Base-by-base conservation (phyloP, 2,888 invertebrate genomes). In the Caenorhabditis imperialis region DNA sequence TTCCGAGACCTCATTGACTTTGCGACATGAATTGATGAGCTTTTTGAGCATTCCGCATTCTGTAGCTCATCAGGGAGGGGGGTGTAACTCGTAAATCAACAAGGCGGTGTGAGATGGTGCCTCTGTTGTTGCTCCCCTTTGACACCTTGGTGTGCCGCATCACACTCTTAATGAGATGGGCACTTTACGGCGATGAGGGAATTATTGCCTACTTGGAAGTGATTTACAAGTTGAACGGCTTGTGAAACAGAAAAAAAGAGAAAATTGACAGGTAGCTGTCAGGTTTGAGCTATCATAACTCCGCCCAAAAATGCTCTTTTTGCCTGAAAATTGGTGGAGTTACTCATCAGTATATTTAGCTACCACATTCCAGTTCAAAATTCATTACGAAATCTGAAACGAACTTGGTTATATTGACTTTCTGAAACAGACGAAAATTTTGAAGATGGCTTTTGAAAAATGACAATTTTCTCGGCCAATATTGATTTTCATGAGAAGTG, bases 1-100 rank as follows among this genome's bases (percentile, higher is more conserved):
- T 54, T 45, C 23, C 30, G 8, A 1, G 22, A 33, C 33, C 23
- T 30, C 50, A 44, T 51, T 8, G 37, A 30, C 30, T 30, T 30
- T 30, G 30, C 30, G 30, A 58, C 20, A 10, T 23, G 4, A 10
- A 22, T 5, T 42, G 42, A 42, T 47, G 25, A 27, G 48, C 33
- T 48, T 30, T 48, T 27, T 5, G 44, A n/a, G n/a, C n/a, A n/a
- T n/a, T n/a, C n/a, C n/a, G n/a, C 30, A 30, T 30, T 30, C 10
- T 30, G 10, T 30, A 30, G 7, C 6, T 30, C 30, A 7, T 10
- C 10, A 10, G 10, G 42, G 18, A 4, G 35, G 48, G 48, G 54
- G 40, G 44, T 44, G 67, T 67, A 67, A 67, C 67, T 67, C 67
- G 57, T 67, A 67, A 67, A 67, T 67, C 63, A 63, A 47, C 44